Evolutionary conservation across 2,113 vertebrate genomes (phyloP).

Genomic region (Australoheros scitulus): DNA sequence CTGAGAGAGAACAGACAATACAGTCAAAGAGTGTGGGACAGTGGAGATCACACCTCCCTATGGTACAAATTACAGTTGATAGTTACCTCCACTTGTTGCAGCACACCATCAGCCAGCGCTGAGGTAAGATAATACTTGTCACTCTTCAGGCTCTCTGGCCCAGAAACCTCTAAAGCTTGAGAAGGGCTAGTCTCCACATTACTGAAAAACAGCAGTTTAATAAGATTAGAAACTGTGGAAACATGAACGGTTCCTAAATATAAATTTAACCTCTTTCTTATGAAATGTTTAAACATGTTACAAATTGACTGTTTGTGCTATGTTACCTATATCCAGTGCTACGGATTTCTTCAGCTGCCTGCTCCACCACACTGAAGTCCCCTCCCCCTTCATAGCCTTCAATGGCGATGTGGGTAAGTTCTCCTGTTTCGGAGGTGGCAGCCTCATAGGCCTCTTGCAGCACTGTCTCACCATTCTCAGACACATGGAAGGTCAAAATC

Average conservation of each 20-base stretch:
- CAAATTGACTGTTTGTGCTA: neutral
- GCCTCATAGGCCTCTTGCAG: constrained; percentile 80
- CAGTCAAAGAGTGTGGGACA: neutral
- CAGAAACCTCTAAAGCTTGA: constrained; percentile 75
- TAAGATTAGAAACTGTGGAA: neutral
- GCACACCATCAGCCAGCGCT: constrained; percentile 73
- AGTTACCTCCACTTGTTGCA: constrained; percentile 88
- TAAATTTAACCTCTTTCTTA: neutral
- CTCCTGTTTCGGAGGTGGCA: constrained; percentile 68
- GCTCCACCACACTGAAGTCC: constrained; percentile 88
- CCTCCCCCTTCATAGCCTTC: constrained; percentile 75
- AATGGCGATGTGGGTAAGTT: constrained; percentile 88
- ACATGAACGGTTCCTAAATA: neutral
- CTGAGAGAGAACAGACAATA: constrained; percentile 59
- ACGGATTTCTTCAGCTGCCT: constrained; percentile 82
- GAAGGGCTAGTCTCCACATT: constrained; percentile 71
- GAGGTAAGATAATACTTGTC: constrained; percentile 87
- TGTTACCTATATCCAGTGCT: constrained; percentile 75
- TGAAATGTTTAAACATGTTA: neutral
- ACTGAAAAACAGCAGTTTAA: constrained; percentile 54
- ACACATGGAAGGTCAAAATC: constrained; percentile 89
- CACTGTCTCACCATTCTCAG: constrained; percentile 82
- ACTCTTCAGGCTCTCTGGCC: constrained; percentile 79
- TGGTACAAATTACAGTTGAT: neutral
- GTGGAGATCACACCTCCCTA: neutral